Evolutionary conservation across 23 tunicate species (phyloP).

Genomic region (Diplosoma virens): DNA sequence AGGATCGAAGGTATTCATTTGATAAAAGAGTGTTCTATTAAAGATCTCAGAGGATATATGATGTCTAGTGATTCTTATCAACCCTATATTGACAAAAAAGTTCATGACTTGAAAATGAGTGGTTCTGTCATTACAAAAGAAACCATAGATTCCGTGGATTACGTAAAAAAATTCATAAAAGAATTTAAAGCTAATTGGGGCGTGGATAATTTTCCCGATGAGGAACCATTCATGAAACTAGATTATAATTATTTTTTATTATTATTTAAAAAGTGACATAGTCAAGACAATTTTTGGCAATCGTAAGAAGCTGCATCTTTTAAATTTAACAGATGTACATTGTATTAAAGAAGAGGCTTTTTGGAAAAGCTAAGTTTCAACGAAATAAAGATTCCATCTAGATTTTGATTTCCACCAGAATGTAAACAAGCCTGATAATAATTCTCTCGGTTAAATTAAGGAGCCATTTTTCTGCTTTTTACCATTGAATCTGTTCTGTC

Average conservation of each 20-base stretch:
- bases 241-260: constrained; percentile 1
- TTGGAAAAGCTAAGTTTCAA: no score
- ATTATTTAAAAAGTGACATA: background rate
- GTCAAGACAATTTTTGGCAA: no score
- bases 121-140: background rate
- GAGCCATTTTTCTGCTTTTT: no score
- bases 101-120: background rate
- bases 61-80: constrained; percentile 1
- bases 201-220: background rate
- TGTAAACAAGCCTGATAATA: no score
- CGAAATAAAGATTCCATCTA: no score
- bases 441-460: no score
- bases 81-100: background rate
- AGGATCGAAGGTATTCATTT: background rate
- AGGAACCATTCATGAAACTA: background rate
- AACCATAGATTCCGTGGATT: background rate
- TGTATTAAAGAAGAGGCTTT: no score
- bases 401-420: no score
- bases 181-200: background rate
- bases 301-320: no score
- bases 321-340: no score
- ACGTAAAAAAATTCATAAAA: background rate
- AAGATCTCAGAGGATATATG: constrained; percentile 6
- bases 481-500: no score
- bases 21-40: background rate